A percentile compares a stretch with the other conserved stretches of the same genome.
These are phyloP conservation scores for Epizoanthus fatuus DNA, from an alignment of 92 coral and sea anemone genomes.

Conservation along the genomic window DNA sequence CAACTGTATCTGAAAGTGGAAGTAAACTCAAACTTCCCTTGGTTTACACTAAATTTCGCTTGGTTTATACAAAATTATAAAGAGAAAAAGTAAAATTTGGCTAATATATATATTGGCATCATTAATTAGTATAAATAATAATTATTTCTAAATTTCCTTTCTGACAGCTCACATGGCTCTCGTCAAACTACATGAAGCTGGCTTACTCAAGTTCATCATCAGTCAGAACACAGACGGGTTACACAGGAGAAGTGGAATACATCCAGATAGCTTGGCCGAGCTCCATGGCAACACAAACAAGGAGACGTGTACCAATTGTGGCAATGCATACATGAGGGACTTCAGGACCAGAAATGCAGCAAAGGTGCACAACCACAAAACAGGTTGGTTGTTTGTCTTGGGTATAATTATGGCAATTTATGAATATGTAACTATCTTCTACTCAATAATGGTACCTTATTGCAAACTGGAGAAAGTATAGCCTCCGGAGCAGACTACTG, in stretches of 20 bases:
- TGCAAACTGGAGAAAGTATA: too few species aligned
- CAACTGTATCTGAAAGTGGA: too few species aligned
- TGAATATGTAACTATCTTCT: too few species aligned
- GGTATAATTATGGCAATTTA: too few species aligned
- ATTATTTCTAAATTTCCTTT: background rate
- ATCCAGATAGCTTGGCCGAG: conserved; percentile 69
- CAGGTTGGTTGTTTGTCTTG: conserved; percentile 24
- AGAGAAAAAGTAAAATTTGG: too few species aligned
- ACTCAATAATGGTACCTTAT: too few species aligned
- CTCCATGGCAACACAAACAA: conserved; percentile 86
- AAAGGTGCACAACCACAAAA: conserved; percentile 66
- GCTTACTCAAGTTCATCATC: conserved; percentile 73
- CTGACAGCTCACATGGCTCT: conserved; percentile 76
- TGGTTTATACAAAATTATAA: too few species aligned
- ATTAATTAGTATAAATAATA: too few species aligned
- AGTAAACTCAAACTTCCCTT: too few species aligned
- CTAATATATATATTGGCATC: too few species aligned
- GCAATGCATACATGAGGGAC: conserved; percentile 73
- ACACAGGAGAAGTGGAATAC: conserved; percentile 77
- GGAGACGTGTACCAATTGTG: conserved; percentile 78
- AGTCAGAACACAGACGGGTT: conserved; percentile 87
- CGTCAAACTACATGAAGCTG: conserved; percentile 68
- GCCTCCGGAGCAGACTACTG: too few species aligned
- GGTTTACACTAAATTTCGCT: too few species aligned
- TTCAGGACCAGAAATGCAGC: conserved; percentile 78